Evolutionary conservation across 1,140 invertebrate genomes (phyloP).

Genomic region (Sweltsa coloradensis): DNA sequence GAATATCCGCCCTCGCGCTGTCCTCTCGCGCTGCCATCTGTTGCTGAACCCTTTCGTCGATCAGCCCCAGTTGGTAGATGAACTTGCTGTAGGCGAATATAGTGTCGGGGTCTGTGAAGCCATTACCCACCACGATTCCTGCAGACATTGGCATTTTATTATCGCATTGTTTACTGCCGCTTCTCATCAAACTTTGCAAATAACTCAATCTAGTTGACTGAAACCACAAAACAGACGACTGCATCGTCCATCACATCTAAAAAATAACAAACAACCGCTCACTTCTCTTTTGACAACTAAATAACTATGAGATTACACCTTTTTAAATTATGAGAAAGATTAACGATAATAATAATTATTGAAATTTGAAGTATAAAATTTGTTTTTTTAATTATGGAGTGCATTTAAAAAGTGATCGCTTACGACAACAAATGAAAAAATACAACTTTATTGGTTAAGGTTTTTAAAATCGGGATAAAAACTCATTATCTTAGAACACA

Average conservation of each 20-base stretch:
- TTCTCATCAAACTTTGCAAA: too few species aligned
- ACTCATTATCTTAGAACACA: too few species aligned
- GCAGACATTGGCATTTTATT: too few species aligned
- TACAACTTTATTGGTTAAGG: background rate
- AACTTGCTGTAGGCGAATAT: constrained; percentile 65
- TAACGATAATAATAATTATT: too few species aligned
- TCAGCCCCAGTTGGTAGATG: constrained; percentile 65
- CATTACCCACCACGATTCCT: constrained; percentile 68
- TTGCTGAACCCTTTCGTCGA: constrained; percentile 38
- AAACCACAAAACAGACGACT: too few species aligned
- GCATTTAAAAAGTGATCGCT: background rate
- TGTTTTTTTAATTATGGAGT: too few species aligned
- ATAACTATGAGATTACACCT: too few species aligned
- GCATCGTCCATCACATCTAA: background rate
- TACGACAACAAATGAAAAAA: background rate
- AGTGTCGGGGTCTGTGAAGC: constrained; percentile 66
- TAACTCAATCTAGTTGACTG: too few species aligned
- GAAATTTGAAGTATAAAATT: too few species aligned
- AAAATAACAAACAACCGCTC: background rate
- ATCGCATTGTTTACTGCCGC: too few species aligned
- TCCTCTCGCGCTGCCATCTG: background rate
- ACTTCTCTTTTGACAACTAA: background rate
- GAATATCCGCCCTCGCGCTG: background rate
- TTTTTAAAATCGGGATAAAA: background rate
- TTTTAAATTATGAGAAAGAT: too few species aligned